A percentile compares a stretch with the other conserved stretches of the same genome.
Conservation (phyloP, 2,888 invertebrate genomes). For the Nemapogon koenigi region DNA sequence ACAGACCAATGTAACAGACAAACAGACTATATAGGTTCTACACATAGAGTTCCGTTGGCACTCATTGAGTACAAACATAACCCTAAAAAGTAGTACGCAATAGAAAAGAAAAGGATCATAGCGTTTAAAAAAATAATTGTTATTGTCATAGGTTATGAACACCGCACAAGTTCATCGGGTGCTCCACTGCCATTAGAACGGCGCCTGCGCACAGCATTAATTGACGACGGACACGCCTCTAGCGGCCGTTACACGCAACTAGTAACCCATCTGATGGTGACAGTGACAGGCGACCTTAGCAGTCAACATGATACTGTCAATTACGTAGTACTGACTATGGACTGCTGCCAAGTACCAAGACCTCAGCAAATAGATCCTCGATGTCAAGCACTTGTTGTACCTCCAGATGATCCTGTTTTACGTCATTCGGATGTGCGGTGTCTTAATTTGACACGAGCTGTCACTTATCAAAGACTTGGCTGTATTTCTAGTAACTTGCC, state of each 20-base stretch:
- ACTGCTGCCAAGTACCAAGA: slow-evolving; percentile 11
- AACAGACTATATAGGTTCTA: too few relatives aligned
- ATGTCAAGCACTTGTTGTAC: slow-evolving; percentile 26
- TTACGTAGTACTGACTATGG: slow-evolving; percentile 15
- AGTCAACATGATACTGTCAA: slow-evolving; percentile 18
- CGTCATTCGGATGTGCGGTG: slow-evolving; percentile 25
- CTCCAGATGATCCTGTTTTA: slow-evolving; percentile 25
- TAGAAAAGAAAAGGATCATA: too few relatives aligned
- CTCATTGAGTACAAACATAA: too few relatives aligned
- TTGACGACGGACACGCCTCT: slow-evolving; percentile 11
- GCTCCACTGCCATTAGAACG: slow-evolving; percentile 5
- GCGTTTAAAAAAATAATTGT: too few relatives aligned
- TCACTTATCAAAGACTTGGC: slow-evolving; percentile 29
- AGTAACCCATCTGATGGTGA: slow-evolving; percentile 10
- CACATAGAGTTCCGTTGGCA: too few relatives aligned
- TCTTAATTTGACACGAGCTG: slow-evolving; percentile 28
- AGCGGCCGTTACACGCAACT: slow-evolving; percentile 12
- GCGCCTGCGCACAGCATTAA: slow-evolving; percentile 7
- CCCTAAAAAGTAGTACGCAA: too few relatives aligned
- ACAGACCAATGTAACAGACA: too few relatives aligned
- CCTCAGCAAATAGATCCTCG: slow-evolving; percentile 17
- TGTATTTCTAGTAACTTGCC: slow-evolving; percentile 22
- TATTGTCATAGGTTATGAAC: not conserved
- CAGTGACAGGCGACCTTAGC: slow-evolving; percentile 15
- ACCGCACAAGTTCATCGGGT: not conserved